Percentiles rank a stretch among this genome's conserved stretches.
These are phyloP conservation scores for Ranitomeya imitator DNA, from an alignment of 2,113 vertebrate species.

Conservation along the genomic window DNA sequence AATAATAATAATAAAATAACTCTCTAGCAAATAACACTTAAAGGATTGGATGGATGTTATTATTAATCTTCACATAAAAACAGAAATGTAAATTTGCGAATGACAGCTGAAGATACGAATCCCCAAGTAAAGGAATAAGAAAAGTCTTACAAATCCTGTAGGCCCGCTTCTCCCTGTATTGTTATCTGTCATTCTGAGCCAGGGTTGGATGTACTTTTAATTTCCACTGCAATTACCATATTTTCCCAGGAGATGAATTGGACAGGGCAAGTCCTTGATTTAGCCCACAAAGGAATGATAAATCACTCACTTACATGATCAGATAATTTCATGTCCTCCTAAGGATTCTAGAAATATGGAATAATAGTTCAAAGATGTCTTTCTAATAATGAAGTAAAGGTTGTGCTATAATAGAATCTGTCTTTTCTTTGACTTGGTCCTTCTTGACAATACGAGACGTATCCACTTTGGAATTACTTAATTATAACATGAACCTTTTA, in stretches of 20 bases:
- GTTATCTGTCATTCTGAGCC: neutral
- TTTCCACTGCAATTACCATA: conserved; percentile 49
- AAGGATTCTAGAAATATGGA: conserved; percentile 24
- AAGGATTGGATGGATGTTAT: neutral
- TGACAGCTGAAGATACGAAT: neutral
- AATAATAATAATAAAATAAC: neutral
- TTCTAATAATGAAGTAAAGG: conserved; percentile 54
- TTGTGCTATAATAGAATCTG: conserved; percentile 53
- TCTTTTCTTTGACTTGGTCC: conserved; percentile 33
- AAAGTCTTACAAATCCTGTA: neutral
- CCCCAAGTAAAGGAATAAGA: neutral
- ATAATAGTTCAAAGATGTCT: conserved; percentile 48
- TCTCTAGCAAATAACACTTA: neutral
- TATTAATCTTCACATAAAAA: neutral
- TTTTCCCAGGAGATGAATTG: conserved; percentile 51
- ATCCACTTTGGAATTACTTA: conserved; percentile 20
- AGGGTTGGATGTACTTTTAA: conserved; percentile 44
- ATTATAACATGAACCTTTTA: conserved; percentile 35
- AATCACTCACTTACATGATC: conserved; percentile 58
- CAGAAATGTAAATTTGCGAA: neutral
- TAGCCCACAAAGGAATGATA: conserved; percentile 48
- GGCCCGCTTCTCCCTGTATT: neutral
- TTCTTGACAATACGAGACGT: conserved; percentile 43
- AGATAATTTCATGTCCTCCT: conserved; percentile 52
- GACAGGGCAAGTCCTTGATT: conserved; percentile 53